phyloP scores from a whole-genome alignment of 2,888 invertebrate species.

The Cantharis rustica region DNA sequence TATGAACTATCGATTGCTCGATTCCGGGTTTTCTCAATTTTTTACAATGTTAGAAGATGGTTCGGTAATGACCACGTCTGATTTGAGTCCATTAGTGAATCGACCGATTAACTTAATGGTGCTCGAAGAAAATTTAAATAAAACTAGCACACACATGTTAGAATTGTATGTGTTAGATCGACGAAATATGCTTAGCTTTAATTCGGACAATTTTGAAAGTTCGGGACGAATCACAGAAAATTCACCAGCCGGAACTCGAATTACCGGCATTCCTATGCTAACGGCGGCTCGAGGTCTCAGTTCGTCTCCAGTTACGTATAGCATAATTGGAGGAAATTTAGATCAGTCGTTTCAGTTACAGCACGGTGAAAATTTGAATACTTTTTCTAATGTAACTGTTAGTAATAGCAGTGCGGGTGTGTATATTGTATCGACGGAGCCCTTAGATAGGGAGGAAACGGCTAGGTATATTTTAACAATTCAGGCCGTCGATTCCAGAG shows the following conservation, averaged over 20 bases:
- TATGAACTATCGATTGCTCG: constrained; percentile 68
- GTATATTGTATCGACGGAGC: constrained; percentile 73
- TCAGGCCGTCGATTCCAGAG: constrained; percentile 79
- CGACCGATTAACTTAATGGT: constrained; percentile 81
- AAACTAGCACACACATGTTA: constrained; percentile 78
- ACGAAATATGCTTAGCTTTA: constrained; percentile 79
- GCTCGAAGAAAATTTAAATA: constrained; percentile 79
- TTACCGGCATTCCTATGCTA: constrained; percentile 73
- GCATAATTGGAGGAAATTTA: constrained; percentile 78
- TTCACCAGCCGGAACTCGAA: constrained; percentile 70
- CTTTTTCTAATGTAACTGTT: constrained; percentile 58
- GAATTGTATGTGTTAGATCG: constrained; percentile 84
- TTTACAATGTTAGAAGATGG: constrained; percentile 88
- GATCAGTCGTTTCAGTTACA: constrained; percentile 76
- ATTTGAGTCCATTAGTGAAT: constrained; percentile 80
- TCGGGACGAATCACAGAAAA: constrained; percentile 81
- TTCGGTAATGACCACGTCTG: constrained; percentile 88
- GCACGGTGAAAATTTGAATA: constrained; percentile 59
- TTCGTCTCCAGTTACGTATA: constrained; percentile 74
- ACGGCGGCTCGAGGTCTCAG: constrained; percentile 72
- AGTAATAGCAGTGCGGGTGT: constrained; percentile 66
- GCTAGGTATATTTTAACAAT: constrained; percentile 75
- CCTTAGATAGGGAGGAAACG: constrained; percentile 79
- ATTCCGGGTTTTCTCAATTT: constrained; percentile 81
- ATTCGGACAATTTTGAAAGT: constrained; percentile 64